Conservation (phyloP, 2,113 vertebrate species). For the Brachyhypopomus occidentalis region DNA sequence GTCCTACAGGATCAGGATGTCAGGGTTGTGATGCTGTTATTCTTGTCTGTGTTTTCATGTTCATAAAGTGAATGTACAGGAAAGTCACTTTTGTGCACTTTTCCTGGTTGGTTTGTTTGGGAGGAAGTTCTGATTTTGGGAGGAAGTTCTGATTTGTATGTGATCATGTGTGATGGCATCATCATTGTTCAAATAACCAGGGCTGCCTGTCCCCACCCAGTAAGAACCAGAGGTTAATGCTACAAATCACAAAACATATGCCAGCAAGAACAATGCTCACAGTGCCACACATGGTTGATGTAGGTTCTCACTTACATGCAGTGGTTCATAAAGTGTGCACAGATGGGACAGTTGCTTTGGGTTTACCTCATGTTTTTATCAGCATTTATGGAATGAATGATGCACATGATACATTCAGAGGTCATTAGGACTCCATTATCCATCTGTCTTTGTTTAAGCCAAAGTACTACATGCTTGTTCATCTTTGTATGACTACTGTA, state of each 20-base stretch:
- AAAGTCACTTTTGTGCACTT: neutral
- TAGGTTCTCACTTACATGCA: neutral
- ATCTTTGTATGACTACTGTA: slow-evolving; percentile 25
- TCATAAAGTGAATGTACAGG: neutral
- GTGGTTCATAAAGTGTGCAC: neutral
- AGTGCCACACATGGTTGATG: neutral
- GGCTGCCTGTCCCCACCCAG: neutral
- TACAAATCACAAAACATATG: neutral
- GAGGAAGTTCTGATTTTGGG: no score
- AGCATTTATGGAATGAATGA: neutral
- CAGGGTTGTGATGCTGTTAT: neutral
- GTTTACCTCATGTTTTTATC: neutral
- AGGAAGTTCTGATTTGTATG: slow-evolving; percentile 4
- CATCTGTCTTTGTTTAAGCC: slow-evolving; percentile 35
- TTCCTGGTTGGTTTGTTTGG: neutral
- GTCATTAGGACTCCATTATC: neutral
- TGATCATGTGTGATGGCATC: neutral
- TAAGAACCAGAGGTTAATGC: no score
- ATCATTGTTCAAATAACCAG: neutral
- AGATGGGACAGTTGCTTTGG: neutral
- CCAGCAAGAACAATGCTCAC: neutral
- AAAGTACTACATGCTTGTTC: slow-evolving; percentile 33
- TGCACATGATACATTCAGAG: neutral
- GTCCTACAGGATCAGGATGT: neutral
- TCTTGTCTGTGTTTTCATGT: neutral